Evolutionary conservation across 1,140 invertebrate genomes (phyloP).

Genomic region (Doryteuthis pealeii): DNA sequence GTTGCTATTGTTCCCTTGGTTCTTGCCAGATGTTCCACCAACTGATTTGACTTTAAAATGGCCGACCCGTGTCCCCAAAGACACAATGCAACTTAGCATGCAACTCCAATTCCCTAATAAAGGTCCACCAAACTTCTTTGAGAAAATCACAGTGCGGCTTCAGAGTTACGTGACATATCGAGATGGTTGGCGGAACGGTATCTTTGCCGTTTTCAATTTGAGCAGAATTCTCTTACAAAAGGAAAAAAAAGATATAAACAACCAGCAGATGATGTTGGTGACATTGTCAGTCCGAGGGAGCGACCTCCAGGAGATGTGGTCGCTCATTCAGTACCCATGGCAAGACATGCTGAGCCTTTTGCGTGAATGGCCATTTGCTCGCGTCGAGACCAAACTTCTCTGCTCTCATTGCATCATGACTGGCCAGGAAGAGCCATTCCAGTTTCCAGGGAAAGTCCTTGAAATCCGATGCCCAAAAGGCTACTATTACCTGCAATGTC

Average conservation of each 20-base stretch:
- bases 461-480: slow-evolving; percentile 40
- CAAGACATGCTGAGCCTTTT: slow-evolving; percentile 38
- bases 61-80: slow-evolving; percentile 36
- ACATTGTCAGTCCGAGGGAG: slow-evolving; percentile 41
- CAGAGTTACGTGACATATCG: slow-evolving; percentile 38
- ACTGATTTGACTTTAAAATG: slow-evolving; percentile 32
- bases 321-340: slow-evolving; percentile 36
- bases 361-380: slow-evolving; percentile 49
- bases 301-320: slow-evolving; percentile 51
- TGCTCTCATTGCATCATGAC: slow-evolving; percentile 47
- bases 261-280: slow-evolving; percentile 20
- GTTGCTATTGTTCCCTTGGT: slow-evolving; percentile 53
- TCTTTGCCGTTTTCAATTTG: slow-evolving; percentile 40
- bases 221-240: slow-evolving; percentile 39
- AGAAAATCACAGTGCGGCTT: slow-evolving; percentile 47
- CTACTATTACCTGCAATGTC: slow-evolving; percentile 37
- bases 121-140: slow-evolving; percentile 52
- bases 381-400: slow-evolving; percentile 36
- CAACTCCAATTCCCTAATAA: slow-evolving; percentile 42
- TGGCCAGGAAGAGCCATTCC: slow-evolving; percentile 34
- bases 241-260: slow-evolving; percentile 26
- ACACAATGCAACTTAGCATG: slow-evolving; percentile 41
- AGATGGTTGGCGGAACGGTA: slow-evolving; percentile 50
- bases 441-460: slow-evolving; percentile 43
- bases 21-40: slow-evolving; percentile 39